These are phyloP conservation scores for Benitochromis conjunctus DNA, from an alignment of 2,113 vertebrate genomes.

Conservation along the genomic window DNA sequence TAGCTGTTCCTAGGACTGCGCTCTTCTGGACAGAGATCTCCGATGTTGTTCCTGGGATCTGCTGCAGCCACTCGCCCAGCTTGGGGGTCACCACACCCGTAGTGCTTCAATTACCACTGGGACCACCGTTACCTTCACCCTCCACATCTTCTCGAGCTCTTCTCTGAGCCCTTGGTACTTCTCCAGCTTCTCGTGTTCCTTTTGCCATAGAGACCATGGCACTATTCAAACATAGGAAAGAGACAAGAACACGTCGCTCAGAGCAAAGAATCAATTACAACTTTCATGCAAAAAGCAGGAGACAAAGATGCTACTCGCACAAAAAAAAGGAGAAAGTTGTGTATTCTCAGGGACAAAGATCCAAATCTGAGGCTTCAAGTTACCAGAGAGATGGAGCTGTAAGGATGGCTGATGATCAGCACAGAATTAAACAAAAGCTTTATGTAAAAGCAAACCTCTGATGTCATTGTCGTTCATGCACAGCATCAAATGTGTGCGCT, in stretches of 20 bases:
- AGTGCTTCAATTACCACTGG: no score
- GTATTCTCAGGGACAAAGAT: background rate
- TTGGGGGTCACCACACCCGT: fast-evolving
- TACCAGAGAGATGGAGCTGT: background rate
- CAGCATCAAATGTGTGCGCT: background rate
- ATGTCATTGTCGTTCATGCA: background rate
- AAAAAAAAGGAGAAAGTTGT: background rate
- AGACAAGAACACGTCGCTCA: background rate
- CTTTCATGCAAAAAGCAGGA: background rate
- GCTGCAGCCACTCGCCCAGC: background rate
- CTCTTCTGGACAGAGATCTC: background rate
- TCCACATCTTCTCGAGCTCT: no score
- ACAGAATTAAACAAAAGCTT: background rate
- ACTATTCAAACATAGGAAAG: background rate
- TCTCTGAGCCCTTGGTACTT: no score
- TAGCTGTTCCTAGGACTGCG: fast-evolving
- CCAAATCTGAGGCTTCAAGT: background rate
- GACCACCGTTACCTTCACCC: no score
- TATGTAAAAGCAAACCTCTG: background rate
- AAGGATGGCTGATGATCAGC: background rate
- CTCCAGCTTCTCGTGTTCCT: no score
- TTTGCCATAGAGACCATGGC: no score
- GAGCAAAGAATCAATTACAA: background rate
- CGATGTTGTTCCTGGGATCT: background rate
- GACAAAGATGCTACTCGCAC: fast-evolving